Base-by-base conservation (phyloP, 1,140 invertebrate genomes). In the Choristoneura fumiferana region DNA sequence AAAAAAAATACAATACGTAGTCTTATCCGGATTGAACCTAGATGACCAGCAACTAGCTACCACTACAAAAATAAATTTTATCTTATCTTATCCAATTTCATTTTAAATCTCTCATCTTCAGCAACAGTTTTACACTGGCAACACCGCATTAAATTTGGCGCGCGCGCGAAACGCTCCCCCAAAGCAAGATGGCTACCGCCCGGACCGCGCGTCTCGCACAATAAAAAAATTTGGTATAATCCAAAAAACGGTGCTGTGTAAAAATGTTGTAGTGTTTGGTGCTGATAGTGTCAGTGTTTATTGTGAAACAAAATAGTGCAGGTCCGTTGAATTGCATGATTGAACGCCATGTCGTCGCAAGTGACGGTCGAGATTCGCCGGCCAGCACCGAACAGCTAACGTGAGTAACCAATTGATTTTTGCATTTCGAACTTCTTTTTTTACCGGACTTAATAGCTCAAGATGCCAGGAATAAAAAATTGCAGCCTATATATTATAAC, bases 361-460 rank as follows among this genome's bases (percentile, higher is more conserved):
- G 73, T 22, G 82, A 87, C 66, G 83, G 83, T 73, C 76, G 83
- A 63, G 81, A 79, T 63, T 82, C 83, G 67, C 83, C 84, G 76
- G 83, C 81, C 68, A 86, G 80, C 74, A 84, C 80, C 14, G 83
- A 86, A 65, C 81, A 87, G 81, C 78, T 87, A 86, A 87, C 84
- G 81, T 86, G 67, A 78, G 83, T 82, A 49, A 10, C 43, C 8
- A 29, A 76, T 64, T 67, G 18, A 40, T 57, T 57, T 36, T 38
- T 43, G 36, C 29, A 36, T 22, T 57, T 45, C 9, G 14, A 40
- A 45, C 13, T 33, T 8, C 8, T 10, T 56, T n/a, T 34, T 29
- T 29, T 38, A 45, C 8, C 14, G 15, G 8, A 9, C 2, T 45
- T 45, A 3, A 4, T 6, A 6, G 22, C 22, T 29, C 6, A 3